Conservation (phyloP, 2,888 invertebrate species). For the Timandra comae region DNA sequence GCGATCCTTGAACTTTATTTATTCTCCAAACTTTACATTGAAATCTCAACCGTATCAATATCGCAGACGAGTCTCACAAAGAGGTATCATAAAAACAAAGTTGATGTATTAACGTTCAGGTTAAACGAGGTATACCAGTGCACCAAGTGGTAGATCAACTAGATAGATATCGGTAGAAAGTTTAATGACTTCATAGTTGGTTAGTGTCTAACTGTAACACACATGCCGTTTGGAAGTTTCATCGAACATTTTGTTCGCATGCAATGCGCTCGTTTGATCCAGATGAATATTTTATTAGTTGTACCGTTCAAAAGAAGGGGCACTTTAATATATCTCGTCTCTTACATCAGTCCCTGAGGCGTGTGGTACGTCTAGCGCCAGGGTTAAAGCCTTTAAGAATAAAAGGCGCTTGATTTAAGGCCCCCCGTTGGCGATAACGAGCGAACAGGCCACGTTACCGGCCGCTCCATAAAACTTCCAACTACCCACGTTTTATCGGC, state of each 20-base stretch:
- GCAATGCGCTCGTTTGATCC: slow-evolving; percentile 26
- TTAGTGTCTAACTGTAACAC: slow-evolving; percentile 32
- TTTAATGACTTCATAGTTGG: slow-evolving; percentile 46
- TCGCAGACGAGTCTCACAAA: slow-evolving; percentile 5
- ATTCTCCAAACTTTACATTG: too few species aligned
- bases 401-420: slow-evolving; percentile 64
- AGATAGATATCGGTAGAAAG: slow-evolving; percentile 43
- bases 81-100: slow-evolving; percentile 5
- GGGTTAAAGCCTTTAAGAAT: slow-evolving; percentile 56
- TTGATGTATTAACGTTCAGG: slow-evolving; percentile 9
- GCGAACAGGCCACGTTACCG: slow-evolving; percentile 56
- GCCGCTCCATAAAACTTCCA: slow-evolving; percentile 60
- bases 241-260: slow-evolving; percentile 25
- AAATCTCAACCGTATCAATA: slow-evolving; percentile 16
- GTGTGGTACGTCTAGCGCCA: slow-evolving; percentile 37
- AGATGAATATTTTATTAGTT: slow-evolving; percentile 12
- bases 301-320: slow-evolving; percentile 24
- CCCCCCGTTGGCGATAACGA: slow-evolving; percentile 64
- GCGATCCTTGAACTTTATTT: slow-evolving; percentile 36
- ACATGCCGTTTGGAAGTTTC: slow-evolving; percentile 28
- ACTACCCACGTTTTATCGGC: slow-evolving; percentile 59
- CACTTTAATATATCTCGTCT: slow-evolving; percentile 28
- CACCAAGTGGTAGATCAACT: slow-evolving; percentile 16
- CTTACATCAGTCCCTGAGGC: slow-evolving; percentile 31
- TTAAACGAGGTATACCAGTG: slow-evolving; percentile 10